A percentile compares a stretch with the other conserved stretches of the same genome.
Conservation (phyloP, 2,113 vertebrate genomes). For the Prolemur simus region DNA sequence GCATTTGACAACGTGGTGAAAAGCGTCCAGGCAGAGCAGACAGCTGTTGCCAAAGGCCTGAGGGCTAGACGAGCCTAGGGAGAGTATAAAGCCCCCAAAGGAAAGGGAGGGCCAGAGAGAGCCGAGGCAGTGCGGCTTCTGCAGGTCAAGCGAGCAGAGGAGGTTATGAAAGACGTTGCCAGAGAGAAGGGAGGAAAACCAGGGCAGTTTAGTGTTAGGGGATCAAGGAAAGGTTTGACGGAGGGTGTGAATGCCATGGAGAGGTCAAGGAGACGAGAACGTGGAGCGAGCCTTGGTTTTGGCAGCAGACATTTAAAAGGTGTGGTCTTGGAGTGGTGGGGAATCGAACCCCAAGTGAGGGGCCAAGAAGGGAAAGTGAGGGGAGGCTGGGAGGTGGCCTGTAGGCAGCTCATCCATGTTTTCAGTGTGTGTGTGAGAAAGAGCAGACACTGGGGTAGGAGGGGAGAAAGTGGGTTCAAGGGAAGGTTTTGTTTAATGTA, state of each 20-base stretch:
- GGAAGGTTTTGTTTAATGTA: neutral
- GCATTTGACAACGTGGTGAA: neutral
- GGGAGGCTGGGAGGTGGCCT: neutral
- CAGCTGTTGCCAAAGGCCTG: neutral
- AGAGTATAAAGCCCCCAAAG: neutral
- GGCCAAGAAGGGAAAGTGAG: neutral
- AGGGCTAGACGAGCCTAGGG: neutral
- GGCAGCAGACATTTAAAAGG: neutral
- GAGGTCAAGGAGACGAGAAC: neutral
- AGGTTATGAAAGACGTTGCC: neutral
- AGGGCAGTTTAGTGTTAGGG: neutral
- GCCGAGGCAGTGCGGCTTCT: no score
- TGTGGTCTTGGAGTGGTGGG: neutral
- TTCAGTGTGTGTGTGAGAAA: neutral
- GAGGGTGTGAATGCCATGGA: neutral
- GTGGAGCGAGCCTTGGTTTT: neutral
- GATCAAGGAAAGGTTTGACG: neutral
- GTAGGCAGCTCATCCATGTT: neutral
- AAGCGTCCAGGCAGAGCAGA: neutral
- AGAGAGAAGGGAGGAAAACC: neutral
- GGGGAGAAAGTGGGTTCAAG: neutral
- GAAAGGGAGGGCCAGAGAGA: neutral
- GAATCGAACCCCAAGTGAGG: neutral
- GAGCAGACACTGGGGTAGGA: neutral
- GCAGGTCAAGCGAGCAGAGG: neutral